Evolutionary conservation across 2,888 invertebrate species (phyloP), one percentile per base, ranked within the genome.

Genomic region (Rhorus exstirpatorius): DNA sequence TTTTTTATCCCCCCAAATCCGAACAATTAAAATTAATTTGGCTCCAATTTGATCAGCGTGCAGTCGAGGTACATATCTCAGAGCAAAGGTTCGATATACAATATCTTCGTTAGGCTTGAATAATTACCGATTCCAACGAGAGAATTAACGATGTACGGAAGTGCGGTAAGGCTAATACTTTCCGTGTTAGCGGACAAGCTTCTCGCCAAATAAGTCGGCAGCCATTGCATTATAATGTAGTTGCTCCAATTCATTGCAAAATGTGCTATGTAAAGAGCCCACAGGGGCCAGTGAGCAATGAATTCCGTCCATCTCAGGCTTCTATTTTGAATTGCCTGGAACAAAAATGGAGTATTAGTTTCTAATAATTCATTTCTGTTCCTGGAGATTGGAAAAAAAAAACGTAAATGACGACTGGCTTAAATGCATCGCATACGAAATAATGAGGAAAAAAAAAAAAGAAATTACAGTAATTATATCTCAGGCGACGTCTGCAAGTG

Each of bases 181-280:
- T 95, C 94, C 84, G 95, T 94, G 86, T 96, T 95, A 1, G 95
- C 96, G 19, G 95, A 95, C 44, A 96, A 93, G 87, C 94, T 94
- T 79, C 95, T 93, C 0, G 95, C 93, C 86, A 96, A 92, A 90
- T 96, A 96, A 0, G 96, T 96, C 2, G 96, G 96, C 83, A 96
- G 92, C 96, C 96, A 96, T 90, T 96, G 96, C 96, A 96, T 96
- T 86, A 96, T 96, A 84, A 96, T 96, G 89, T 96, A 96, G 87
- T 96, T 96, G 70, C 95, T 95, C 96, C 96, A 96, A 91, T 96
- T 96, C 96, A 96, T 96, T 31, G 96, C 95, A 91, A 96, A 96
- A 92, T 96, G 96, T 38, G 96, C 96, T 76, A 95, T 94, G 88
- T 96, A 96, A 85, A 96, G 94, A 3, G 96, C 95, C 96, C 96